phyloP scores from a whole-genome alignment of 2,888 invertebrate species.

The Anodontia alba region DNA sequence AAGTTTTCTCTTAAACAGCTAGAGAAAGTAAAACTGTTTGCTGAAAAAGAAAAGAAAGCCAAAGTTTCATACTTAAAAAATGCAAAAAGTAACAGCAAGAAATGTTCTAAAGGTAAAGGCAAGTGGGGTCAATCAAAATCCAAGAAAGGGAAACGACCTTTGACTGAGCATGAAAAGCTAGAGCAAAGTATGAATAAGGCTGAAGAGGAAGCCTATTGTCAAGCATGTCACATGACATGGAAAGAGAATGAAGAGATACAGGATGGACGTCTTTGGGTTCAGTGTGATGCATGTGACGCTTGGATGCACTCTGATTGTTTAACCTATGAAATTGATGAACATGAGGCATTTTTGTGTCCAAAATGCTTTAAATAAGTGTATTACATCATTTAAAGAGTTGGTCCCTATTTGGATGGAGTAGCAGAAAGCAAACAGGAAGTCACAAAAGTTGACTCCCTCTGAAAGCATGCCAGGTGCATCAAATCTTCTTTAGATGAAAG shows the following conservation, averaged over 20 bases:
- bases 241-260: conserved; percentile 29
- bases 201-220: conserved; percentile 27
- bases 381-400: too few species aligned
- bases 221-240: conserved; percentile 30
- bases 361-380: conserved; percentile 12
- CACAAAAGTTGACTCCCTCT: too few species aligned
- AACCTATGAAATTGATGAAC: conserved; percentile 12
- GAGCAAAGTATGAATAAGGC: not conserved
- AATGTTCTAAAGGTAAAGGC: not conserved
- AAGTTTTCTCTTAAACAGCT: too few species aligned
- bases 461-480: too few species aligned
- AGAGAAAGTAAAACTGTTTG: too few species aligned
- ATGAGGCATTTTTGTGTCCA: conserved; percentile 35
- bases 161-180: not conserved
- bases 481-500: too few species aligned
- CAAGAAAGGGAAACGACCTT: not conserved
- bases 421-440: too few species aligned
- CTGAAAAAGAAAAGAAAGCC: too few species aligned
- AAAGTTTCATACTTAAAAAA: too few species aligned
- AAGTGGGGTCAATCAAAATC: not conserved
- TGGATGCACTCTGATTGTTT: conserved; percentile 32
- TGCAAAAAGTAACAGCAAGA: too few species aligned
- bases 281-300: conserved; percentile 27
- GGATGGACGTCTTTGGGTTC: conserved; percentile 28
- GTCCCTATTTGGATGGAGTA: too few species aligned